Conservation (phyloP, 1,140 invertebrate genomes). For the Hypsibius dujardini region DNA sequence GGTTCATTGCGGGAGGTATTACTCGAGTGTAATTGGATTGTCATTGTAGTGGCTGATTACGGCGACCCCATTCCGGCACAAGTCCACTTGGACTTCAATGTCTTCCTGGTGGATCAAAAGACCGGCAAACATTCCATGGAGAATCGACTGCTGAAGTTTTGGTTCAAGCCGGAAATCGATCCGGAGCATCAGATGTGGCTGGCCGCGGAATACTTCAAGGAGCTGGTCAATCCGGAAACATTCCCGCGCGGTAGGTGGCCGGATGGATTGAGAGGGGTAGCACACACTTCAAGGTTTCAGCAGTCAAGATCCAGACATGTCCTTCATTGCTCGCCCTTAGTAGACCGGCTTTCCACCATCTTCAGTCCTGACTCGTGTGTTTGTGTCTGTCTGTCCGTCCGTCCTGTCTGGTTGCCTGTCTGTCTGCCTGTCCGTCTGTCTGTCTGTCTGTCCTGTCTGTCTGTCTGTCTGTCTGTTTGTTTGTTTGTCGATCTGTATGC, state of each 20-base stretch:
- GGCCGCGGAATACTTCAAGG: constrained; percentile 86
- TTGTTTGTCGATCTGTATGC: no score
- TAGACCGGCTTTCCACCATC: no score
- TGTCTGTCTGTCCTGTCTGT: no score
- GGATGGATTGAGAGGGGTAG: no score
- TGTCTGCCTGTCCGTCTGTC: no score
- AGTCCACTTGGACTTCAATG: constrained; percentile 62
- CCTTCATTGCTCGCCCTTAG: no score
- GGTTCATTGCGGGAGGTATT: background rate
- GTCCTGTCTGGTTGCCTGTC: no score
- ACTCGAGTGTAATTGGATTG: background rate
- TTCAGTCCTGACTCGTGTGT: no score
- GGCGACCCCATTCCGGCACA: constrained; percentile 35
- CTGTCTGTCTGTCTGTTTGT: no score
- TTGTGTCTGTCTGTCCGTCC: no score
- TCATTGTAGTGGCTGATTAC: constrained; percentile 2
- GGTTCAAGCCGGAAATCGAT: constrained; percentile 58
- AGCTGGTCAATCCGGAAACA: constrained; percentile 75
- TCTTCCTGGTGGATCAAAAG: constrained; percentile 57
- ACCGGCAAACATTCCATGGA: constrained; percentile 37
- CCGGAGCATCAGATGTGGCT: constrained; percentile 55
- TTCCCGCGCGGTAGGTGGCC: constrained; percentile 93
- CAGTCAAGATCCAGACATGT: no score
- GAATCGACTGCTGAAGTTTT: constrained; percentile 68
- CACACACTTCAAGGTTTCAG: no score